These are phyloP conservation scores for Tokudaia muenninki DNA, from an alignment of 2,797 vertebrate species.

Conservation along the genomic window DNA sequence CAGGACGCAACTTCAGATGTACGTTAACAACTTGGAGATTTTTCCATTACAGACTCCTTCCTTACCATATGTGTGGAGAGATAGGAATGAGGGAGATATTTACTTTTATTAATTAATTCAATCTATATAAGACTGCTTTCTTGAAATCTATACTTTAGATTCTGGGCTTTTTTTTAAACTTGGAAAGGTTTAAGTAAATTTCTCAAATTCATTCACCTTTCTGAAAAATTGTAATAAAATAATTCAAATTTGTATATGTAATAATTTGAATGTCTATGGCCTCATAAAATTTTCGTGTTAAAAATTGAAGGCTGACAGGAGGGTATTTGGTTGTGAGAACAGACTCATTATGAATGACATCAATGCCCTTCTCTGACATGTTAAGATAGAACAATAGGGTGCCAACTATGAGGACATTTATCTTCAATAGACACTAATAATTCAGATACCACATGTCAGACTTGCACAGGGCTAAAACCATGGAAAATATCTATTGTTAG, in stretches of 20 bases:
- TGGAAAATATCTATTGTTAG: neutral
- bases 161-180: fast-evolving
- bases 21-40: neutral
- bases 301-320: neutral
- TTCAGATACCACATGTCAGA: no score
- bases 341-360: neutral
- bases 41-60: neutral
- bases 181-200: neutral
- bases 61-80: neutral
- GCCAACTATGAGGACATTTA: neutral
- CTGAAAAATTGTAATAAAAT: neutral
- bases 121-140: neutral
- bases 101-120: neutral
- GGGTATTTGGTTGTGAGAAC: neutral
- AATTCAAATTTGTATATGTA: neutral
- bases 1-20: neutral
- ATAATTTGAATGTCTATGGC: neutral
- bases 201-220: neutral
- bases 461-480: no score
- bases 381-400: neutral
- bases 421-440: neutral
- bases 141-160: neutral
- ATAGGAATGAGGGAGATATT: neutral
- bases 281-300: no score
- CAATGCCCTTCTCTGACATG: fast-evolving